A percentile compares a stretch with the other conserved stretches of the same genome.
These are phyloP conservation scores for Germaria angustata DNA, from an alignment of 2,888 invertebrate species.

Conservation along the genomic window DNA sequence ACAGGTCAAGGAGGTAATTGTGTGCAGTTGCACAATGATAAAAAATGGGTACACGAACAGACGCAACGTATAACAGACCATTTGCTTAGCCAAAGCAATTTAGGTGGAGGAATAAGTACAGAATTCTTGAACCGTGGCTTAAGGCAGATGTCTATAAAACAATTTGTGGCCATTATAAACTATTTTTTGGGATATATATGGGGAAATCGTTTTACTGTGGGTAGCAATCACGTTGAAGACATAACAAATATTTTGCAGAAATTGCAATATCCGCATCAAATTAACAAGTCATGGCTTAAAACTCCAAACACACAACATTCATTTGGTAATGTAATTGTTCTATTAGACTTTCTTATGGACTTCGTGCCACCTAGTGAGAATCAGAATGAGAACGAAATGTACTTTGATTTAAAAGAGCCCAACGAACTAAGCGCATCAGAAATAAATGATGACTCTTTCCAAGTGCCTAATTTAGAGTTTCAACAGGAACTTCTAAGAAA, in stretches of 20 bases:
- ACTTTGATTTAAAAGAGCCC: slow-evolving; percentile 68
- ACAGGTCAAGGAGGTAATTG: neutral
- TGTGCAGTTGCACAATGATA: slow-evolving; percentile 73
- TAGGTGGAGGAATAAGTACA: slow-evolving; percentile 68
- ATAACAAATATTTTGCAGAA: slow-evolving; percentile 75
- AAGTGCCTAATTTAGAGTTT: slow-evolving; percentile 73
- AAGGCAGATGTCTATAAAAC: slow-evolving; percentile 78
- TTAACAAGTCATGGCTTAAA: slow-evolving; percentile 79
- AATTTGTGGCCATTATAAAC: slow-evolving; percentile 76
- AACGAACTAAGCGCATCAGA: slow-evolving; percentile 50
- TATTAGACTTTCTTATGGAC: slow-evolving; percentile 77
- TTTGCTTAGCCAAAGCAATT: slow-evolving; percentile 60
- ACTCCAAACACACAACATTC: slow-evolving; percentile 78
- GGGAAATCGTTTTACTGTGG: slow-evolving; percentile 74
- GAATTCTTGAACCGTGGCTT: slow-evolving; percentile 72
- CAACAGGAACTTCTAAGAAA: slow-evolving; percentile 69
- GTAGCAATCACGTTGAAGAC: slow-evolving; percentile 76
- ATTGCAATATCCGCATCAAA: slow-evolving; percentile 76
- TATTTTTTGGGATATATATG: slow-evolving; percentile 75
- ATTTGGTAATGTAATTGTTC: slow-evolving; percentile 76
- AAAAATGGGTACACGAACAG: slow-evolving; percentile 76
- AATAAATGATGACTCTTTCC: slow-evolving; percentile 51
- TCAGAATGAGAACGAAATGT: slow-evolving; percentile 11
- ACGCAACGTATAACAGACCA: slow-evolving; percentile 74
- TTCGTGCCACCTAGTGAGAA: slow-evolving; percentile 70